These are phyloP conservation scores for Patella pellucida DNA, from an alignment of 2,888 invertebrate genomes.

Conservation along the genomic window DNA sequence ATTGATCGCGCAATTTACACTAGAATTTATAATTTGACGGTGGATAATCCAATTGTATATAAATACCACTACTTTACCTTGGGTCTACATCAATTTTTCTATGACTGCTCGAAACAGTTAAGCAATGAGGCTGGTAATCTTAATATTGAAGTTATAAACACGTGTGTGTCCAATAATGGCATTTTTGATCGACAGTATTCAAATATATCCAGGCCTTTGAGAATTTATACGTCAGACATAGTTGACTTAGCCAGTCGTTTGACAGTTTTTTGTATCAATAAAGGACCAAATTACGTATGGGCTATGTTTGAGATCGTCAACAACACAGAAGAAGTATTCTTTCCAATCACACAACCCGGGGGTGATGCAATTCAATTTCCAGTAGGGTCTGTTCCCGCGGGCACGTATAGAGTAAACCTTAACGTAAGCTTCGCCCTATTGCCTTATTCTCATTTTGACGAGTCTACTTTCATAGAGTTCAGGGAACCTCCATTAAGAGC, in stretches of 20 bases:
- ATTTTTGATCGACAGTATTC: conserved; percentile 24
- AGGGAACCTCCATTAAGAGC: conserved; percentile 18
- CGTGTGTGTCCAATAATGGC: conserved; percentile 15
- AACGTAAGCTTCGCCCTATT: conserved; percentile 14
- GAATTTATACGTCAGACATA: conserved; percentile 8
- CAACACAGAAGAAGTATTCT: background rate
- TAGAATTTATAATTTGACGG: background rate
- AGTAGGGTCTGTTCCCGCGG: background rate
- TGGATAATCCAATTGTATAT: background rate
- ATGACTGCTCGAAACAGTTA: conserved; percentile 15
- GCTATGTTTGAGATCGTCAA: background rate
- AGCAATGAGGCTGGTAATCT: background rate
- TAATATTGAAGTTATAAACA: conserved; percentile 9
- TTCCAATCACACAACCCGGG: conserved; percentile 12
- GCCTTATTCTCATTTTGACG: conserved; percentile 13
- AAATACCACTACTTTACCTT: conserved; percentile 15
- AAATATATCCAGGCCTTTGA: conserved; percentile 3
- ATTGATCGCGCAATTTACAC: conserved; percentile 14
- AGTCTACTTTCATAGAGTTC: conserved; percentile 14
- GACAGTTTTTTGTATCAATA: conserved; percentile 15
- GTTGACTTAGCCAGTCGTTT: conserved; percentile 12
- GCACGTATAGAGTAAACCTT: conserved; percentile 9
- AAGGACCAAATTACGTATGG: conserved; percentile 14
- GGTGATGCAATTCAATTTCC: conserved; percentile 14
- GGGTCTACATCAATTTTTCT: conserved; percentile 16